Evolutionary conservation across 2,888 invertebrate genomes (phyloP).

Genomic region (Myopa tessellatipennis): DNA sequence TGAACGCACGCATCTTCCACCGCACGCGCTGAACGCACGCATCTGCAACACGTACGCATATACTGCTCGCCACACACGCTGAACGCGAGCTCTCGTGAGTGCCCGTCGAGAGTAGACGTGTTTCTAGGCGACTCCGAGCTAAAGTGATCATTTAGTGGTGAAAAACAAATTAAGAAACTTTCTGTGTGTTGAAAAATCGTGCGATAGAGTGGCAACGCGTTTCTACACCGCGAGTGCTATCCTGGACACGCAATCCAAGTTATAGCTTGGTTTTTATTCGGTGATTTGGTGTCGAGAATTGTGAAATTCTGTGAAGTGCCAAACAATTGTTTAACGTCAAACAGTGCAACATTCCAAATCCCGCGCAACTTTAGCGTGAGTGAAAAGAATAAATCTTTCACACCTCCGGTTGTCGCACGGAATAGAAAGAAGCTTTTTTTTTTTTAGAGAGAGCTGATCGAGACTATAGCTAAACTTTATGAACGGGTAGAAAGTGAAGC

Average conservation of each 20-base stretch:
- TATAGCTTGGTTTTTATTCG: neutral
- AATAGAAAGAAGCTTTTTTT: neutral
- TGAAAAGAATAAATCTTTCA: neutral
- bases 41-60: too few relatives aligned
- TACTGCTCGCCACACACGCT: too few relatives aligned
- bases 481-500: neutral
- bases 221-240: neutral
- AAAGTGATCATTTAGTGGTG: too few relatives aligned
- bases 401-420: neutral
- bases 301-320: neutral
- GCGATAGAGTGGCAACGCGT: too few relatives aligned
- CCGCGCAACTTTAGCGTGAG: neutral
- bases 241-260: neutral
- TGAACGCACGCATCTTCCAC: too few relatives aligned
- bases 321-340: neutral
- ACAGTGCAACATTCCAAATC: neutral
- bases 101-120: too few relatives aligned
- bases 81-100: too few relatives aligned
- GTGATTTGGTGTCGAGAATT: neutral
- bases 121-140: too few relatives aligned
- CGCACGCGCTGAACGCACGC: too few relatives aligned
- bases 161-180: too few relatives aligned
- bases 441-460: neutral
- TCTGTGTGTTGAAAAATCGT: too few relatives aligned
- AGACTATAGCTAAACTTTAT: neutral